A percentile compares a stretch with the other conserved stretches of the same genome.
These are phyloP conservation scores for Halictus quadricinctus DNA, from an alignment of 2,888 invertebrate species.

Conservation along the genomic window DNA sequence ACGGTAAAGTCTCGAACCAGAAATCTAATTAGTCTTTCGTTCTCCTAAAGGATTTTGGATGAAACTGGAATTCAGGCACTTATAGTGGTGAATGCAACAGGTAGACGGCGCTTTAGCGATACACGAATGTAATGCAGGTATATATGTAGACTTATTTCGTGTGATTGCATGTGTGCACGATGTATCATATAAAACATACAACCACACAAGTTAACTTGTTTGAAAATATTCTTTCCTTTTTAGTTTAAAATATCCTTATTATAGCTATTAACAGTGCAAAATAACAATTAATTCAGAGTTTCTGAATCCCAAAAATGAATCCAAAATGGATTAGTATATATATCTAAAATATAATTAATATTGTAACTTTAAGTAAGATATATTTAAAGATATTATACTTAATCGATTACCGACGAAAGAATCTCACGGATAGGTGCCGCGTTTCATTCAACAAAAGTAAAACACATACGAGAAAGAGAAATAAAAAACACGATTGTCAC, in stretches of 20 bases:
- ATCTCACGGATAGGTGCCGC: background rate
- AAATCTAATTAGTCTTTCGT: conserved; percentile 57
- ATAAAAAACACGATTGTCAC: background rate
- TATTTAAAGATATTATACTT: background rate
- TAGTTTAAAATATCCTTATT: background rate
- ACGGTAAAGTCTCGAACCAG: conserved; percentile 41
- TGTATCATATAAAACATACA: conserved; percentile 4
- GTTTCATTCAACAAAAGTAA: background rate
- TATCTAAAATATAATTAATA: background rate
- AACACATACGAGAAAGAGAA: background rate
- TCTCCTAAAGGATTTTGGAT: conserved; percentile 64
- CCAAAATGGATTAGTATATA: conserved; percentile 2
- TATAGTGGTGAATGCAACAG: conserved; percentile 73
- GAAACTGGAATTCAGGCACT: conserved; percentile 62
- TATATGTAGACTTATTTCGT: background rate
- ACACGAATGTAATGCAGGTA: conserved; percentile 13
- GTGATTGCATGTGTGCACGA: conserved; percentile 3
- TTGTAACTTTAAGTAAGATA: background rate
- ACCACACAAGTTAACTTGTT: background rate
- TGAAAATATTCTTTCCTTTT: background rate
- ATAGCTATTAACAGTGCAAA: background rate
- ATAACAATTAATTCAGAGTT: conserved; percentile 4
- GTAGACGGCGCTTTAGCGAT: conserved; percentile 72
- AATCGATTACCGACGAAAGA: background rate
- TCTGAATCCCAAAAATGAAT: background rate